These are phyloP conservation scores for Cylas formicarius DNA, from an alignment of 1,140 invertebrate genomes.

Conservation along the genomic window DNA sequence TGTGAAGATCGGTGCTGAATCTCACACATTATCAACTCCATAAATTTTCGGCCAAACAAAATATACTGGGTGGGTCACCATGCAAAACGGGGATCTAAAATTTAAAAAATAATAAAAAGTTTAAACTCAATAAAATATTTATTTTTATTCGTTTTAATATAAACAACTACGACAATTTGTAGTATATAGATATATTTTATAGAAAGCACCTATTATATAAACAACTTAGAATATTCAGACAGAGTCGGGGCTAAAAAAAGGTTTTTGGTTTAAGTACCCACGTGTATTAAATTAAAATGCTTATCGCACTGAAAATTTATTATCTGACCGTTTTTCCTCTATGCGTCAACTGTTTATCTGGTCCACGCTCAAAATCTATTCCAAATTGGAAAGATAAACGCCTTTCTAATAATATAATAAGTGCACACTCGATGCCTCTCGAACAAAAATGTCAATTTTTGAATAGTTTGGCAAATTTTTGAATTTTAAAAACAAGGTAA, in stretches of 20 bases:
- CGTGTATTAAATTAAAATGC: neutral
- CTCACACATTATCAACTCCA: slow-evolving; percentile 23
- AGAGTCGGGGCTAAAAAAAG: slow-evolving; percentile 13
- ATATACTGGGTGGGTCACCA: slow-evolving; percentile 5
- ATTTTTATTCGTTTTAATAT: slow-evolving; percentile 19
- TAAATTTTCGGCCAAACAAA: slow-evolving; percentile 11
- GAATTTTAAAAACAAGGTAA: too few species aligned
- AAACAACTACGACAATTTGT: slow-evolving; percentile 20
- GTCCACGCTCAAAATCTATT: too few species aligned
- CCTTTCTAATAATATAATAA: too few species aligned
- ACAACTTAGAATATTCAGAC: slow-evolving; percentile 3
- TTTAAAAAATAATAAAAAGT: too few species aligned
- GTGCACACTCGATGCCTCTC: too few species aligned
- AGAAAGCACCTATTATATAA: slow-evolving; percentile 4
- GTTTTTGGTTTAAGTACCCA: neutral
- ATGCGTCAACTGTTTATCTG: neutral
- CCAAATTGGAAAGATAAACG: too few species aligned
- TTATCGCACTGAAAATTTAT: neutral
- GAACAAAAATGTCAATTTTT: too few species aligned
- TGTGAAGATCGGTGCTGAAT: slow-evolving; percentile 10
- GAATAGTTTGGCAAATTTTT: too few species aligned
- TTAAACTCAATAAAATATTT: slow-evolving; percentile 10
- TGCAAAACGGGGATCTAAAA: slow-evolving; percentile 4
- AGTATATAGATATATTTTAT: slow-evolving; percentile 15
- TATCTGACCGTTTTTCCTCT: neutral